A percentile compares a stretch with the other conserved stretches of the same genome.
phyloP scores from a whole-genome alignment of 2,888 invertebrate species.

The Alloplasta piceator region DNA sequence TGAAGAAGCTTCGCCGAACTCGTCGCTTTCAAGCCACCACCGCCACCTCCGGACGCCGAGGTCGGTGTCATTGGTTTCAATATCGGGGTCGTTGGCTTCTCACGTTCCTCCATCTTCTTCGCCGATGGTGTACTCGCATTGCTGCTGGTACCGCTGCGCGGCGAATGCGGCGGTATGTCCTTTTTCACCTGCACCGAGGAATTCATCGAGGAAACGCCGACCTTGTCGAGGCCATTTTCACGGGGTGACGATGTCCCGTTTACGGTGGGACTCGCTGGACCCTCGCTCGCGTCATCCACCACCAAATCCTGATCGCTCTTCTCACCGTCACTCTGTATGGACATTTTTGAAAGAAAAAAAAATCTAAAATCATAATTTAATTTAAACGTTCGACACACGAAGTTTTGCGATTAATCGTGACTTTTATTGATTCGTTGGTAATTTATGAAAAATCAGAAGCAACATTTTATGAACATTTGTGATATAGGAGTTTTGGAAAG shows the following conservation, averaged over 20 bases:
- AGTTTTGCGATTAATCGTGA: too few relatives aligned
- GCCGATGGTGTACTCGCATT: constrained; percentile 95
- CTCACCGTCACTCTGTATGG: constrained; percentile 90
- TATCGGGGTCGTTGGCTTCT: constrained; percentile 95
- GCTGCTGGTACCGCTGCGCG: constrained; percentile 93
- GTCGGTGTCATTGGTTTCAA: constrained; percentile 95
- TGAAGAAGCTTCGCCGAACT: constrained; percentile 82
- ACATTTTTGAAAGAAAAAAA: not conserved
- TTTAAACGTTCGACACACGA: too few relatives aligned
- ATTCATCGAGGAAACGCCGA: constrained; percentile 81
- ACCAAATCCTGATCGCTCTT: constrained; percentile 96
- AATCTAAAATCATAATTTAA: too few relatives aligned
- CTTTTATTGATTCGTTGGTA: too few relatives aligned
- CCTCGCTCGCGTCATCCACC: constrained; percentile 97
- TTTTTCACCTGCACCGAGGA: constrained; percentile 81
- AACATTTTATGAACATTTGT: too few relatives aligned
- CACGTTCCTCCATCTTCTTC: constrained; percentile 90
- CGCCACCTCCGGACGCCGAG: constrained; percentile 84
- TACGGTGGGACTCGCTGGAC: constrained; percentile 91
- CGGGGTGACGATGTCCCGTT: constrained; percentile 94
- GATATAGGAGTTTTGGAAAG: too few relatives aligned
- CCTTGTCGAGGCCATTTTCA: constrained; percentile 93
- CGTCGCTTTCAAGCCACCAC: constrained; percentile 75
- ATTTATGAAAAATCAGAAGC: too few relatives aligned
- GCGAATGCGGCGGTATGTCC: constrained; percentile 81